Evolutionary conservation across 2,888 invertebrate species (phyloP), one percentile per base, ranked within the genome.

Genomic region (Furcula furcula): DNA sequence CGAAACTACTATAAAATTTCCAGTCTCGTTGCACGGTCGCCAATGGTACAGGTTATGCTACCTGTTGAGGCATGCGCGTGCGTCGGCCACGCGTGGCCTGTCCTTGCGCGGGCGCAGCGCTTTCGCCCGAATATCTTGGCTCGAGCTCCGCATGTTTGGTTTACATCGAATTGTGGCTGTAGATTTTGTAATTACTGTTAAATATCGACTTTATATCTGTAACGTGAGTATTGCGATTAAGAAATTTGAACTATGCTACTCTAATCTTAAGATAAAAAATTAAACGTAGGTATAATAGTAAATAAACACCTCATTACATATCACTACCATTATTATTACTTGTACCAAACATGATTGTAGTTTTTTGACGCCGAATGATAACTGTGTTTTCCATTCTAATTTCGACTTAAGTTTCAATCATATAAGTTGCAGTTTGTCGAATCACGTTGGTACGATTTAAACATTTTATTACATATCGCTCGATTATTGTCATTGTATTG

Each of bases 111-210:
- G 1, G 23, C 13, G 12, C 7, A 23, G 29, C 59, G 55, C 51
- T 58, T 55, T 55, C 55, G 52, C 59, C n/a, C 52, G 32, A 51
- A 51, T 58, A 41, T 41, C 34, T 35, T 36, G 15, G 14, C 27
- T 16, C 7, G 3, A 5, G 6, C 10, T 15, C 14, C 3, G 27
- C 27, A 27, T 14, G 5, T 7, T 26, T 9, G n/a, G 5, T 7
- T 26, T 9, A 4, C 13, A 26, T 9, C 9, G 9, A 15, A 27
- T 21, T 21, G 22, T n/a, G 15, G 39, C 31, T 16, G n/a, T n/a
- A n/a, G n/a, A 21, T 21, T 10, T 21, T 10, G 21, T n/a, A n/a
- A n/a, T n/a, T n/a, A n/a, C n/a, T n/a, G n/a, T n/a, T 7, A 13
- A 23, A 23, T 13, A 12, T 23, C 2, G 11, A 23, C 23, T 12